phyloP scores from a whole-genome alignment of 2,797 vertebrate species.

The Hypotaenidia philippensis region DNA sequence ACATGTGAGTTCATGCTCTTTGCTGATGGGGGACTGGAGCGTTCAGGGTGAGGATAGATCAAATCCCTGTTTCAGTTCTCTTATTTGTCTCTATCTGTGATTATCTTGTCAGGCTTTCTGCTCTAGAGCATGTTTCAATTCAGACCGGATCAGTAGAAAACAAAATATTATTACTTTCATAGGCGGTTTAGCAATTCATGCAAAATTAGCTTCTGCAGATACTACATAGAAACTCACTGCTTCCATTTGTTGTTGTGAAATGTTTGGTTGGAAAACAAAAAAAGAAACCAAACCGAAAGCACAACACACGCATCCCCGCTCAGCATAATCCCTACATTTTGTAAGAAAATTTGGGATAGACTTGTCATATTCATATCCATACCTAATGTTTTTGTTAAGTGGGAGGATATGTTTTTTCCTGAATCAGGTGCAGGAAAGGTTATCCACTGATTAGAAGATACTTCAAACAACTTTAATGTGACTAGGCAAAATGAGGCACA shows the following conservation, averaged over 20 bases:
- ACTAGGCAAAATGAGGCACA: background rate
- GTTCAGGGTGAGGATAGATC: background rate
- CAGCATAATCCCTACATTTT: background rate
- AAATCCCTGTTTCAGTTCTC: background rate
- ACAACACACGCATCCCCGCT: fast-evolving
- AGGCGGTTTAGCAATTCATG: background rate
- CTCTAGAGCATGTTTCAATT: background rate
- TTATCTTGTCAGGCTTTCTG: background rate
- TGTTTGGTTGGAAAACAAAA: background rate
- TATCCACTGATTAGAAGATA: background rate
- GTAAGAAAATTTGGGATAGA: background rate
- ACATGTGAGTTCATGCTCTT: fast-evolving
- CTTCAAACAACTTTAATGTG: background rate
- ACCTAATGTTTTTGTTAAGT: background rate
- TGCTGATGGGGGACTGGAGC: background rate
- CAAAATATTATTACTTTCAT: background rate
- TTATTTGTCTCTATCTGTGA: background rate
- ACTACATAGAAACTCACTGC: background rate
- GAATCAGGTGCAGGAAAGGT: background rate
- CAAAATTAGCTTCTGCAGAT: background rate
- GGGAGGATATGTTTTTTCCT: background rate
- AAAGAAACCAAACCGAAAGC: background rate
- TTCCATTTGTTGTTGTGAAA: background rate
- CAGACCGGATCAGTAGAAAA: background rate
- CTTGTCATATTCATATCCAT: background rate